Evolutionary conservation across 2,113 vertebrate species (phyloP), one percentile per base, ranked within the genome.

Genomic region (Zosterops hypoxanthus): DNA sequence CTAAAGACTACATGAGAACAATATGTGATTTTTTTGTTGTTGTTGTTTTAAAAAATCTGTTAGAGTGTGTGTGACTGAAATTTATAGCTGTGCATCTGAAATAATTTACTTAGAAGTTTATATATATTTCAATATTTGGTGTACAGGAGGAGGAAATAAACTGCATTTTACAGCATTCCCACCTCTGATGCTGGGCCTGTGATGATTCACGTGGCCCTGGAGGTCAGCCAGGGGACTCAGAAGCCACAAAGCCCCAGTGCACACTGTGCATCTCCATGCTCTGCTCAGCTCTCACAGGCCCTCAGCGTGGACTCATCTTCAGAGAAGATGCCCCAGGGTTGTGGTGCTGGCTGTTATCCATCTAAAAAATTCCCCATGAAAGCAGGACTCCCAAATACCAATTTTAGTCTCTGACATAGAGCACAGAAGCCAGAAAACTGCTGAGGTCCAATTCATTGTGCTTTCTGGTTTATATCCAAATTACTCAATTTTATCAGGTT

Each of bases 401-500:
- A 10, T 56, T 71, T 22, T 56, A 72, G 28, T 76, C 56, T 79
- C 78, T 93, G 59, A 46, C n/a, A 33, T 2, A 70, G 18, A 8
- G 33, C 22, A 19, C 28, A 60, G 63, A 61, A 91, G 53, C 63
- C 61, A 92, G 34, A 49, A 88, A 92, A 71, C 12, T 64, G 49
- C 65, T 65, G 36, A 82, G 53, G 46, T 60, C 61, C 23, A 82
- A 42, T 73, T 84, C 10, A 61, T 42, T 7, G 6, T 29, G 50
- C 73, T 89, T 87, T 91, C 61, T 87, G 57, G 29, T 72, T 95
- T 79, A 42, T 61, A 79, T 41, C 66, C 70, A 86, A 89, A 94
- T 87, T 31, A 87, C 41, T 82, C 44, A 16, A 13, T 90, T 90
- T 65, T 80, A 94, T 41, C 70, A 93, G 70, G 66, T 93, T 94